Evolutionary conservation across 2,113 vertebrate species (phyloP).

Genomic region (Notarius lentiginosus): DNA sequence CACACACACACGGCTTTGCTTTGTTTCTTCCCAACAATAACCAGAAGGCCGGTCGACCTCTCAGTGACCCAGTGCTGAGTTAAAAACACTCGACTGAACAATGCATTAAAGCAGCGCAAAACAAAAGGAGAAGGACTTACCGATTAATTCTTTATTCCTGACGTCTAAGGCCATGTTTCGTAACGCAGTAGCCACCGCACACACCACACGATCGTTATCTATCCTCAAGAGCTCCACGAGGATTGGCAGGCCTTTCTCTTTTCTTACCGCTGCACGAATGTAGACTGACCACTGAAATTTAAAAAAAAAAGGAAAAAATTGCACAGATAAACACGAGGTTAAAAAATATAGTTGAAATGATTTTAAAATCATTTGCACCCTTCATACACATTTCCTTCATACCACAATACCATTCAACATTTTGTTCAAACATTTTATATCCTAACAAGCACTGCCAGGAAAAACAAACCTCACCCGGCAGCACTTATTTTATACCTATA

Average conservation of each 20-base stretch:
- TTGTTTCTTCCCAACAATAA: background rate
- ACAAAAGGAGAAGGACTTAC: conserved; percentile 71
- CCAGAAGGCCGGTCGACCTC: background rate
- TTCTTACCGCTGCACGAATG: conserved; percentile 94
- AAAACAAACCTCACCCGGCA: too few relatives aligned
- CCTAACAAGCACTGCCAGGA: too few relatives aligned
- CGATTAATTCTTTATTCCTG: conserved; percentile 97
- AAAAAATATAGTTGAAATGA: too few relatives aligned
- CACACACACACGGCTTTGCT: background rate
- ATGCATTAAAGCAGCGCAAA: background rate
- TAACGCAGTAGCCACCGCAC: conserved; percentile 95
- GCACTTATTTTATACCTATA: too few relatives aligned
- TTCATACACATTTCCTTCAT: too few relatives aligned
- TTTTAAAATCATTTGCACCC: too few relatives aligned
- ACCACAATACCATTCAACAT: too few relatives aligned
- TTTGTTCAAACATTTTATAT: too few relatives aligned
- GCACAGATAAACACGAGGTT: background rate
- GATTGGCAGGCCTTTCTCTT: conserved; percentile 97
- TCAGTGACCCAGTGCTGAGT: background rate
- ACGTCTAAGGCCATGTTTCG: conserved; percentile 99
- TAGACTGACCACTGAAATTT: conserved; percentile 92
- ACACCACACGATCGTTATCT: conserved; percentile 98
- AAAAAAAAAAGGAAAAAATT: background rate
- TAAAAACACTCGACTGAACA: background rate
- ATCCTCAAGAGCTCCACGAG: conserved; percentile 96